A percentile compares a stretch with the other conserved stretches of the same genome.
phyloP scores from a whole-genome alignment of 2,888 invertebrate genomes.

The Petrolisthes cinctipes region DNA sequence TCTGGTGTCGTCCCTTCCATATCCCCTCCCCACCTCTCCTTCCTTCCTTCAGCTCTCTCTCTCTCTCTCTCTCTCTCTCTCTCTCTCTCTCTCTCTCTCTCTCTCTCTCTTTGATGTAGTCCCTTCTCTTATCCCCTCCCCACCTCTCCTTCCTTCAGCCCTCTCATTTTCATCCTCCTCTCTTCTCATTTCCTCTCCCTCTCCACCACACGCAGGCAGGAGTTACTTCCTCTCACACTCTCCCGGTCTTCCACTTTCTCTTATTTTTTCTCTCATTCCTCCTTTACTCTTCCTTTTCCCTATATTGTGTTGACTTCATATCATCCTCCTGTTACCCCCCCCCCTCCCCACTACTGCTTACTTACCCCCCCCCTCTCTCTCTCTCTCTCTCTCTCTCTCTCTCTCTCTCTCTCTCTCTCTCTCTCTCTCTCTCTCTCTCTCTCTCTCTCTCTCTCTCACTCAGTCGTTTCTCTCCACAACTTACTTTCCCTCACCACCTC shows the following conservation, averaged over 20 bases:
- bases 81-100: not conserved
- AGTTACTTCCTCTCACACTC: not conserved
- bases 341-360: not conserved
- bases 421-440: not conserved
- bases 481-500: not conserved
- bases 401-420: not conserved
- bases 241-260: not conserved
- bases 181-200: not conserved
- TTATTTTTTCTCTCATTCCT: not conserved
- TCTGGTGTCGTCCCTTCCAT: not conserved
- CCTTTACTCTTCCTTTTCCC: not conserved
- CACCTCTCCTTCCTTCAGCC: not conserved
- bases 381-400: not conserved
- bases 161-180: not conserved
- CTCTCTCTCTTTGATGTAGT: not conserved
- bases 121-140: not conserved
- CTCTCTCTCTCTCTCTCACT: not conserved
- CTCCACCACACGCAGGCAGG: not conserved
- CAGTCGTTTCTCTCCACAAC: not conserved
- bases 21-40: not conserved
- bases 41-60: not conserved
- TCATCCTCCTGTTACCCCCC: not conserved
- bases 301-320: not conserved
- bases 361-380: not conserved
- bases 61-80: not conserved